Base-by-base conservation (phyloP, 2,888 invertebrate genomes). In the Drosophila monieri region DNA sequence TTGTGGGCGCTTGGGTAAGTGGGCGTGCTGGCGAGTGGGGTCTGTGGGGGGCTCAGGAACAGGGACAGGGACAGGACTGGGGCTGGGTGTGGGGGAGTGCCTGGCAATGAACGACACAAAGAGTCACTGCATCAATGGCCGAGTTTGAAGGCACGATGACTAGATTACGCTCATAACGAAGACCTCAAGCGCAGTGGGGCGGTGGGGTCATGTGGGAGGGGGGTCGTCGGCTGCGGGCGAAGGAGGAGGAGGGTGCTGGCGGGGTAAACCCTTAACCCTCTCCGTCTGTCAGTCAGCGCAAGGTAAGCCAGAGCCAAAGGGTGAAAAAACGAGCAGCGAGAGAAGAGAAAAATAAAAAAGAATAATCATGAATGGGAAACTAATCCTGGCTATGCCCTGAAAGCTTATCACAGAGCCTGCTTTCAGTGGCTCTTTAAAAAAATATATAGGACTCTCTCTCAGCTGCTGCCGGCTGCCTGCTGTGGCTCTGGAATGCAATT, bases 91-190 rank as follows among this genome's bases (percentile, higher is more conserved):
- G 47, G 10, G 14, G 51, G 23, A 14, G 9, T 8, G 43, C 35
- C 49, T 51, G 62, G 62, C 43, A 51, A 51, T 37, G 51, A 64
- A 30, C 64, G 64, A 65, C 65, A 64, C 64, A 64, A 64, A 64
- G 64, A 64, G 64, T 30, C 64, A 64, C 65, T 64, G 64, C 64
- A 64, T 64, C 64, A 64, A 64, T 64, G 64, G 64, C 27, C 65
- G 51, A 52, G 64, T 64, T 64, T 64, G 64, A 64, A 65, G 64
- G 51, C 65, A 64, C 51, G 65, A 52, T 64, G 64, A 64, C 64
- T 51, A 64, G 64, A 64, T 64, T 64, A 64, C 65, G 64, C 64
- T 64, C 44, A 65, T 65, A 64, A 65, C 64, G 64, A 64, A 64
- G 64, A 51, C 64, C 64, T 21, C 44, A 18, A 10, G 21, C 25